Evolutionary conservation across 2,797 vertebrate species (phyloP).

Genomic region (Mus spretus): DNA sequence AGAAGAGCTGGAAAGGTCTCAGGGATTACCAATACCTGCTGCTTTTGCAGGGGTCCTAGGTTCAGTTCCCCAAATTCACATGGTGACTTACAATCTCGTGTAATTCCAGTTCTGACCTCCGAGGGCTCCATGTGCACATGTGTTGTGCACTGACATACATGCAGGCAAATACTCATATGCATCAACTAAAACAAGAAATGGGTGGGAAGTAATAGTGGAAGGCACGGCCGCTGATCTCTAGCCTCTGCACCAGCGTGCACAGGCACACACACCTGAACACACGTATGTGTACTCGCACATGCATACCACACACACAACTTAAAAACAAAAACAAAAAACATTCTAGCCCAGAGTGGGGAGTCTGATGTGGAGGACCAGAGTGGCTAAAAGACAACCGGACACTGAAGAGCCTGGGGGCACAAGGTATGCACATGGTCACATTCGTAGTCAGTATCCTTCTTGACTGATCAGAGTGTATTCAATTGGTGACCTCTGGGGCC

Average conservation of each 20-base stretch:
- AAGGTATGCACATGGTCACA: not conserved
- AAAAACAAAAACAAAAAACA: not conserved
- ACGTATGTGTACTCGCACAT: not conserved
- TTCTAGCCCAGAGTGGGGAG: not conserved
- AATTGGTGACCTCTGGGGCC: not conserved
- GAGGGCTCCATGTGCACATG: not conserved
- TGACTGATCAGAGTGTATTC: not conserved
- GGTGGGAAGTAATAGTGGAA: not conserved
- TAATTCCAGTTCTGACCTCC: not conserved
- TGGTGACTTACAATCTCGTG: not conserved
- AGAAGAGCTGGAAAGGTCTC: not conserved
- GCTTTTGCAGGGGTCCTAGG: not conserved
- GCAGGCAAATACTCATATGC: not conserved
- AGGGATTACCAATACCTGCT: not conserved
- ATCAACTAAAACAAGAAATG: not conserved
- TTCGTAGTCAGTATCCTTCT: not conserved
- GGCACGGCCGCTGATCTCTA: no score
- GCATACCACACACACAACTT: not conserved
- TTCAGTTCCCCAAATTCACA: not conserved
- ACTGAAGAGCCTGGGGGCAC: not conserved
- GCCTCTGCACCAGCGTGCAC: not conserved
- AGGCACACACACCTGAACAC: not conserved
- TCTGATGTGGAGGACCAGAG: not conserved
- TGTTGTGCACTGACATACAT: not conserved
- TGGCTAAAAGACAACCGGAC: not conserved